Evolutionary conservation across 2,797 vertebrate genomes (phyloP).

Genomic region (Poliocrania exsul): DNA sequence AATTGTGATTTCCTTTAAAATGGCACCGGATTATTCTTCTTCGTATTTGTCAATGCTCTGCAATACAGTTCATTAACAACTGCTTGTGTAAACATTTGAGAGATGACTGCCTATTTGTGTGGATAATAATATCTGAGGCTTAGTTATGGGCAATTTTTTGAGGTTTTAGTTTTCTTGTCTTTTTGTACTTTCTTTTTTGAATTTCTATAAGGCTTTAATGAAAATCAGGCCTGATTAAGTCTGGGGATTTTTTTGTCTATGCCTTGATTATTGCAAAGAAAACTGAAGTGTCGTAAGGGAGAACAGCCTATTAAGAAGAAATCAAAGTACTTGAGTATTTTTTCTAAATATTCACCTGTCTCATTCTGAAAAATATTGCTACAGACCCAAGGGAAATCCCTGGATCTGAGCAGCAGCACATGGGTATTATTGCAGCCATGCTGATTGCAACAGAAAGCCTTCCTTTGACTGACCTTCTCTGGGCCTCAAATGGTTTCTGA

Average conservation of each 20-base stretch:
- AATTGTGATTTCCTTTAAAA: background rate
- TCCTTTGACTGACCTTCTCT: background rate
- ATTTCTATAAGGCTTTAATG: background rate
- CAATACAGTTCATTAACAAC: background rate
- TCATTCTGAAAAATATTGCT: background rate
- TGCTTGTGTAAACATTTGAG: background rate
- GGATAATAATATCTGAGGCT: background rate
- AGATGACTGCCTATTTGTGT: background rate
- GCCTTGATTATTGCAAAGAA: background rate
- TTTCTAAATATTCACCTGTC: background rate
- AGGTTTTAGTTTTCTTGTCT: background rate
- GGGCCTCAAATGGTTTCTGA: background rate
- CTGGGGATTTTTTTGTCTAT: background rate
- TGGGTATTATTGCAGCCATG: background rate
- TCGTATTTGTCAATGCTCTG: background rate
- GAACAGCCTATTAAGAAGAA: background rate
- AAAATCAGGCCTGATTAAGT: constrained; percentile 14
- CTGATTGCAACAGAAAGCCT: background rate
- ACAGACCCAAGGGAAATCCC: background rate
- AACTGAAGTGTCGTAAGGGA: background rate
- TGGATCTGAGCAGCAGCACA: background rate
- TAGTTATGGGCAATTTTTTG: background rate
- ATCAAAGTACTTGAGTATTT: background rate
- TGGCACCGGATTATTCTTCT: background rate
- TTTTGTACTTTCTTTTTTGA: background rate